Evolutionary conservation across 2,113 vertebrate genomes (phyloP), one percentile per base, ranked within the genome.

Genomic region (Orthochromis malagaraziensis): DNA sequence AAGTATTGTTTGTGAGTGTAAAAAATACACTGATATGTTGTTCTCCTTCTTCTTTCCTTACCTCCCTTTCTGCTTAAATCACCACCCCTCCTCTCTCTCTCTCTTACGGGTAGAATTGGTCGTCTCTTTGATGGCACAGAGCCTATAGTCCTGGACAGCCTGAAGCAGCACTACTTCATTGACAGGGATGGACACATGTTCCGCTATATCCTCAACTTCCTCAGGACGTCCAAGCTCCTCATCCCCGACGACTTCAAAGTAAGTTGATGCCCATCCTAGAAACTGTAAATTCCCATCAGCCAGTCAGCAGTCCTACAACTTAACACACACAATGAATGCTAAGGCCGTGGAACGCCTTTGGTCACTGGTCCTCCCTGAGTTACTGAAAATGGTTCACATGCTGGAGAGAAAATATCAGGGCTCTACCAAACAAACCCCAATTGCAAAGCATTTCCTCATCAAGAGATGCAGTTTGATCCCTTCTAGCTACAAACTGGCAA

Each of bases 121-220:
- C 98, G 98, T 89, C 98, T 99, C 93, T 99, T 99, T 68, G 98
- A 99, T 97, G 98, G 98, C 95, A 99, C 98, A 9, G 98, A 99
- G 95, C 98, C 98, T 92, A 99, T 99, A 92, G 98, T 99, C 92
- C 96, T 99, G 94, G 98, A 99, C 97, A 99, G 98, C 95, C 98
- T 99, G 96, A 99, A 99, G 96, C 98, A 99, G 95, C 98, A 99
- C 96, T 99, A 99, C 96, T 99, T 99, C 97, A 99, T 99, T 35
- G 98, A 99, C 97, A 97, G 98, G 97, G 98, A 99, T 91, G 98
- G 98, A 94, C 98, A 99, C 96, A 99, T 99, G 98, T 99, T 99
- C 97, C 98, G 98, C 97, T 99, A 99, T 96, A 99, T 99, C 96
- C 96, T 99, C 96, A 99, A 99, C 97, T 99, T 99, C 96, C 97